Percentiles rank a stretch among this genome's conserved stretches.
These are phyloP conservation scores for Cryptoblepharus egeriae DNA, from an alignment of 2,797 vertebrate species.

Conservation along the genomic window DNA sequence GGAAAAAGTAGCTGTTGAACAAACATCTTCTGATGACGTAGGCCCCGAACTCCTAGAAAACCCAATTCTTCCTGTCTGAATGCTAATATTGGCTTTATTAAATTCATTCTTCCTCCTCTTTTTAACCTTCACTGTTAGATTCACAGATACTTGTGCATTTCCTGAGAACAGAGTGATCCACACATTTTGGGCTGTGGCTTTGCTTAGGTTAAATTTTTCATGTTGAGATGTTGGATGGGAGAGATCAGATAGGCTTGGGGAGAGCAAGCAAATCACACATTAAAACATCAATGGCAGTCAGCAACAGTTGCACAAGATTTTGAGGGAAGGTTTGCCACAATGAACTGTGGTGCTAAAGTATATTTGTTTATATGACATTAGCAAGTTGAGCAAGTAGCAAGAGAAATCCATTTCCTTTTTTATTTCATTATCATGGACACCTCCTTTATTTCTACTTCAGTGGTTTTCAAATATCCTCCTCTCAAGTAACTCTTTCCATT, in stretches of 20 bases:
- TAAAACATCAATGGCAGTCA: slow-evolving; percentile 61
- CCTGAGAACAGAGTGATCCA: slow-evolving; percentile 69
- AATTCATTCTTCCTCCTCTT: slow-evolving; percentile 20
- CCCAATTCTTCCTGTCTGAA: slow-evolving; percentile 48
- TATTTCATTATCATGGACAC: slow-evolving; percentile 5
- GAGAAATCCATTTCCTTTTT: slow-evolving; percentile 43
- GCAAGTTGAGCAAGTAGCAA: slow-evolving; percentile 41
- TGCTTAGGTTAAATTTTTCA: slow-evolving; percentile 41
- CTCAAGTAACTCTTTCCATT: not conserved
- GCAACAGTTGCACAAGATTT: slow-evolving; percentile 57
- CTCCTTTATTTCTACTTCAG: not conserved
- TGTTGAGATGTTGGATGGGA: slow-evolving; percentile 46
- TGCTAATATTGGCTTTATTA: slow-evolving; percentile 22
- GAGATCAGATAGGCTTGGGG: slow-evolving; percentile 62
- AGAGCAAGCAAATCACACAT: slow-evolving; percentile 54
- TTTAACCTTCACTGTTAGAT: slow-evolving; percentile 42
- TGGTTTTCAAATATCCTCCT: not conserved
- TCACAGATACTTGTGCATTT: slow-evolving; percentile 56
- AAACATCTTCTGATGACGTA: not conserved
- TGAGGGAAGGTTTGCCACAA: slow-evolving; percentile 50
- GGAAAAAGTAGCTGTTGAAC: not conserved
- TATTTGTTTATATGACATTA: slow-evolving; percentile 17
- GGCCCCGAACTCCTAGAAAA: slow-evolving; percentile 6
- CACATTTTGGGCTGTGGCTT: slow-evolving; percentile 63
- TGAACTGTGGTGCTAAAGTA: slow-evolving; percentile 12